phyloP scores from a whole-genome alignment of 2,888 invertebrate genomes.

The Drosophila rubida region DNA sequence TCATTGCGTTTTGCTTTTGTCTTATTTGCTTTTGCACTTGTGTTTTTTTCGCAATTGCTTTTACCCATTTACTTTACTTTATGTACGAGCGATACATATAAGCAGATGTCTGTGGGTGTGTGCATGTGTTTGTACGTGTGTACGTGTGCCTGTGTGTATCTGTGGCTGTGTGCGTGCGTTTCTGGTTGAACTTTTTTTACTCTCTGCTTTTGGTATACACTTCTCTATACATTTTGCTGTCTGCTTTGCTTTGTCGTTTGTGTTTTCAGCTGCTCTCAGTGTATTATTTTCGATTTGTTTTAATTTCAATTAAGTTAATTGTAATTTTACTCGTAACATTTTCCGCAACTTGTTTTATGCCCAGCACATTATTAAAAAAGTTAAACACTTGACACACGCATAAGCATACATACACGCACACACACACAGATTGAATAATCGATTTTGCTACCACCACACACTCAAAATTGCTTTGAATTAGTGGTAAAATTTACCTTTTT shows the following conservation, averaged over 20 bases:
- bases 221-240: conserved; percentile 49
- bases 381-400: conserved; percentile 50
- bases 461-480: conserved; percentile 39
- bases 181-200: conserved; percentile 56
- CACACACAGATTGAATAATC: conserved; percentile 74
- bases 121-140: conserved; percentile 9
- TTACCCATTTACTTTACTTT: conserved; percentile 45
- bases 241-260: conserved; percentile 33
- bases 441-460: conserved; percentile 63
- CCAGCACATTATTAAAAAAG: conserved; percentile 39
- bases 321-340: conserved; percentile 45
- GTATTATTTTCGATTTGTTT: conserved; percentile 19
- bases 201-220: conserved; percentile 57
- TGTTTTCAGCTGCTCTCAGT: conserved; percentile 19
- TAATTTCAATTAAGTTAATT: conserved; percentile 52
- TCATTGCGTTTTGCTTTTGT: conserved; percentile 54
- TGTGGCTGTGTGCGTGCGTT: conserved; percentile 53
- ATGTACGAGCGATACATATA: conserved; percentile 28
- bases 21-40: conserved; percentile 56
- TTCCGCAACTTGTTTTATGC: conserved; percentile 33
- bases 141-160: conserved; percentile 36
- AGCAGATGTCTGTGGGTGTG: conserved; percentile 4
- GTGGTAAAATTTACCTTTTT: conserved; percentile 49
- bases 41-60: conserved; percentile 48
- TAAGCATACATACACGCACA: conserved; percentile 34